Evolutionary conservation across 2,113 vertebrate genomes (phyloP).

Genomic region (Saccopteryx bilineata): DNA sequence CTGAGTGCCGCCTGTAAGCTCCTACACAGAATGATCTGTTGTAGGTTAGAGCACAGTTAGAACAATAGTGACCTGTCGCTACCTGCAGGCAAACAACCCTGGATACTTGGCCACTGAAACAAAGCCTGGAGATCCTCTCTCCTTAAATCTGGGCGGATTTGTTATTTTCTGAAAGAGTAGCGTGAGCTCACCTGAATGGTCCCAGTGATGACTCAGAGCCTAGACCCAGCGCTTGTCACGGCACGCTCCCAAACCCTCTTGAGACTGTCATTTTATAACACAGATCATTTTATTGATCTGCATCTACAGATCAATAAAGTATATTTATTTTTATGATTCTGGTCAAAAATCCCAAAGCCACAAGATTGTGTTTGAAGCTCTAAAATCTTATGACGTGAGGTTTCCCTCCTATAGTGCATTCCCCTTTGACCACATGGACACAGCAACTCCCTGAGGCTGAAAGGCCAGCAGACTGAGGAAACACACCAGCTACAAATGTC

Average conservation of each 20-base stretch:
- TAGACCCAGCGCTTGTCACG: neutral
- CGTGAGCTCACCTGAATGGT: neutral
- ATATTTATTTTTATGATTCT: constrained; percentile 73
- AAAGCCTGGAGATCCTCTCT: neutral
- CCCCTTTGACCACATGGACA: neutral
- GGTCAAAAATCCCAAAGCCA: constrained; percentile 62
- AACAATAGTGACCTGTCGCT: neutral
- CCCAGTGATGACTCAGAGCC: neutral
- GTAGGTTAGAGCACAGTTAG: neutral
- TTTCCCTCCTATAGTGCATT: neutral
- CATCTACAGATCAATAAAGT: constrained; percentile 58
- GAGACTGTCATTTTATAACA: neutral
- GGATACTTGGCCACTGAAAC: neutral
- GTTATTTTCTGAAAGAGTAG: neutral
- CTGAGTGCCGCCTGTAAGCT: fast-evolving
- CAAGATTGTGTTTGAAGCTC: constrained; percentile 64
- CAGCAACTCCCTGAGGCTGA: neutral
- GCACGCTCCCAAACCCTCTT: neutral
- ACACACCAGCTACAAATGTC: neutral
- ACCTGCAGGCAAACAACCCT: neutral
- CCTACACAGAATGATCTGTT: fast-evolving
- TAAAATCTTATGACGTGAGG: constrained; percentile 12
- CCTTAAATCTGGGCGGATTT: neutral
- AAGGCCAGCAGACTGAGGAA: too few relatives aligned
- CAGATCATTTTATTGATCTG: neutral